phyloP scores from a whole-genome alignment of 2,888 invertebrate species.

The Agrochola lychnidis region DNA sequence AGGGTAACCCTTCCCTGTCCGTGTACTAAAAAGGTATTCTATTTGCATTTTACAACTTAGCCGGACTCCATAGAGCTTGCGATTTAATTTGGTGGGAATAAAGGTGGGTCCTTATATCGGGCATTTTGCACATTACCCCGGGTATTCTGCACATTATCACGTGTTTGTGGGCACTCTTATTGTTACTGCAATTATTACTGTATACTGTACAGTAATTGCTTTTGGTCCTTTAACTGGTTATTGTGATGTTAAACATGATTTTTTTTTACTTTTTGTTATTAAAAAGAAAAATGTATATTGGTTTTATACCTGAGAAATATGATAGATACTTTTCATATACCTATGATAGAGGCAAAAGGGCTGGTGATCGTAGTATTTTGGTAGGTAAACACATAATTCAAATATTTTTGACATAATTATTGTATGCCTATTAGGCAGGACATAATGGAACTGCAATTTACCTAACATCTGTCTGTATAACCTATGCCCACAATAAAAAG shows the following conservation, averaged over 20 bases:
- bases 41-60: conserved; percentile 83
- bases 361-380: not conserved
- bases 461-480: too few species aligned
- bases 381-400: not conserved
- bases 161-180: conserved; percentile 27
- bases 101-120: conserved; percentile 71
- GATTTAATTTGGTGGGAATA: conserved; percentile 77
- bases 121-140: conserved; percentile 50
- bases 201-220: not conserved
- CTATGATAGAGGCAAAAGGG: not conserved
- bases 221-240: not conserved
- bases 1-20: conserved; percentile 54
- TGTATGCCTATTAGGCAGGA: too few species aligned
- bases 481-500: too few species aligned
- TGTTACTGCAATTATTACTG: conserved; percentile 32
- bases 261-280: not conserved
- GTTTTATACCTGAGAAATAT: not conserved
- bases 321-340: not conserved
- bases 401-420: too few species aligned
- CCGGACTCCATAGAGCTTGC: conserved; percentile 73
- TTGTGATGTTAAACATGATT: not conserved
- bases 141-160: conserved; percentile 39
- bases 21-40: conserved; percentile 72
- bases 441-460: too few species aligned
- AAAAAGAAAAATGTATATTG: too few species aligned